Conservation (phyloP, 2,888 invertebrate species). For the Drosophila suboccidentalis region DNA sequence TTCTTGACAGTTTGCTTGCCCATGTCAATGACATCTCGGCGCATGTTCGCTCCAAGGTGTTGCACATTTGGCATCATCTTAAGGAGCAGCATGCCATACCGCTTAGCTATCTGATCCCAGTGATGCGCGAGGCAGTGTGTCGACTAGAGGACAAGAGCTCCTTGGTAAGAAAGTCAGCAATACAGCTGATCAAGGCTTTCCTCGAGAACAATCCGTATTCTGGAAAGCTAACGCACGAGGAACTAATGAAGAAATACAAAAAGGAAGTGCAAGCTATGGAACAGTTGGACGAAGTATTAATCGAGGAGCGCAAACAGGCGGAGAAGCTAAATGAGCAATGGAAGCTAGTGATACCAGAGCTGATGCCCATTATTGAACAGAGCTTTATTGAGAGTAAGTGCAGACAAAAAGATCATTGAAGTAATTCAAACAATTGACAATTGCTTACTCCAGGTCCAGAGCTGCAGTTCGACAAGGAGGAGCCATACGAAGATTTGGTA, state of each 20-base stretch:
- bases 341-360: conserved; percentile 74
- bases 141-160: conserved; percentile 94
- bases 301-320: conserved; percentile 87
- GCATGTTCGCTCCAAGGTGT: conserved; percentile 93
- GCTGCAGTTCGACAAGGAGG: conserved; percentile 71
- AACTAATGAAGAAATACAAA: conserved; percentile 88
- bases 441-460: conserved; percentile 49
- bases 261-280: conserved; percentile 84
- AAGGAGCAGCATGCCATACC: conserved; percentile 93
- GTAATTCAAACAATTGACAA: too few relatives aligned
- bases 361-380: conserved; percentile 81
- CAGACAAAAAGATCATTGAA: fast-evolving
- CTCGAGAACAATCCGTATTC: conserved; percentile 95
- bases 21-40: conserved; percentile 95
- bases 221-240: conserved; percentile 87
- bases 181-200: conserved; percentile 87
- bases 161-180: conserved; percentile 93
- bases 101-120: conserved; percentile 88
- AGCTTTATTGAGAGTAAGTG: conserved; percentile 75
- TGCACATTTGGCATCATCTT: conserved; percentile 93
- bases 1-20: conserved; percentile 92
- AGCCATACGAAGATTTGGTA: conserved; percentile 82
- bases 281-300: conserved; percentile 87
- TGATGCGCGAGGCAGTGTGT: conserved; percentile 89
- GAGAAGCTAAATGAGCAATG: conserved; percentile 86